Percentiles rank a stretch among this genome's conserved stretches.
phyloP scores from a whole-genome alignment of 1,140 invertebrate genomes.

The Saxidomus purpurata region DNA sequence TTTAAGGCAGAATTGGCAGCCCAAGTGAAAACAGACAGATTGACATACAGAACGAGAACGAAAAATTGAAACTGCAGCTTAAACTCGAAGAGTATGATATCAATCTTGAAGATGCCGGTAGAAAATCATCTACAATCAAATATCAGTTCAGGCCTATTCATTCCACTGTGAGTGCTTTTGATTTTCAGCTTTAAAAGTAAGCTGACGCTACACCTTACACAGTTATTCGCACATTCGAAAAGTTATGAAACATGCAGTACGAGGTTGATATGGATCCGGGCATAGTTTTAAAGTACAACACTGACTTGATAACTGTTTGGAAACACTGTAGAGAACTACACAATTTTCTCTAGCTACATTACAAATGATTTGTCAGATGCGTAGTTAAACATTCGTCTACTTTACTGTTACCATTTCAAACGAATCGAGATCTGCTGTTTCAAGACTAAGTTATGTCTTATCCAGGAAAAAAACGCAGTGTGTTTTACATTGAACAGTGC shows the following conservation, averaged over 20 bases:
- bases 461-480: not conserved
- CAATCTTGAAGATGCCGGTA: not conserved
- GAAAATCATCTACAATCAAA: not conserved
- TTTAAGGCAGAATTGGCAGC: not conserved
- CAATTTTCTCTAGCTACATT: too few relatives aligned
- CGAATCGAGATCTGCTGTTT: not conserved
- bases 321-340: not conserved
- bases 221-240: not conserved
- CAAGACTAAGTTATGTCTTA: not conserved
- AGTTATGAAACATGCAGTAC: not conserved
- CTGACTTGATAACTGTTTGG: not conserved
- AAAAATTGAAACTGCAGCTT: not conserved
- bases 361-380: not conserved
- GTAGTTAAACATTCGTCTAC: not conserved
- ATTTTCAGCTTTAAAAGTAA: not conserved
- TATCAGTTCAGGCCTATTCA: not conserved
- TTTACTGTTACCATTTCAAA: not conserved
- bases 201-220: not conserved
- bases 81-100: not conserved
- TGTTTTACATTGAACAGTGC: not conserved
- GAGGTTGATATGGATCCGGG: not conserved
- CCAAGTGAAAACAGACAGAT: slow-evolving; percentile 1
- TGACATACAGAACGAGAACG: not conserved
- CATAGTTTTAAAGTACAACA: not conserved
- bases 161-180: not conserved